Base-by-base conservation (phyloP, 92 coral and sea anemone genomes). In the Phenganax stokvisi region DNA sequence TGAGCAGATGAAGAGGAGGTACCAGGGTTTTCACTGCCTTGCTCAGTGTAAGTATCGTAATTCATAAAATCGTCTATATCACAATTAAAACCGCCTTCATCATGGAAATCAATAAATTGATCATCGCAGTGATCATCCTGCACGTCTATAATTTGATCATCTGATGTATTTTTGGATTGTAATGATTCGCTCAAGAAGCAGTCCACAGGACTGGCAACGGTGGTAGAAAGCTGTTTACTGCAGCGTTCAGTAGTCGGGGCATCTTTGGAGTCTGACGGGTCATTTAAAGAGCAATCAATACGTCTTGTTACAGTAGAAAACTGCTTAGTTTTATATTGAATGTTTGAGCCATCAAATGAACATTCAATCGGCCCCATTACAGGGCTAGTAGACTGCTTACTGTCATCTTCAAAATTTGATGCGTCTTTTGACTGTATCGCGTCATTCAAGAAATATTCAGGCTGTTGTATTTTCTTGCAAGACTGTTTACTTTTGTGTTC, bases 1-100 rank as follows among this genome's bases (percentile, higher is more conserved):
- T 47, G 72, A 70, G 81, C 79, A 9, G 77, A 75, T 61, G 28
- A 51, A 16, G 72, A 56, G 12, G 67, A 61, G 2, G 59, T 12
- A 8, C 65, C 54, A 9, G 25, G 76, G 54, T 15, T 10, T 57
- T 76, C 55, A 61, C 66, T 56, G 77, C 61, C 52, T 2, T 25
- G 56, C 53, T 72, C 54, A 58, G 29, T 13, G 62, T 25, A 17
- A 47, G 58, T 77, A 8, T 72, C 92, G 78, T 82, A 56, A 31
- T 57, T 66, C 72, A 87, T 75, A 27, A 75, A 85, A 68, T 90
- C 93, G 7, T 85, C 89, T 12, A 86, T 84, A 62, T 94, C 94
- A 71, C 92, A 90, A 85, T 92, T 96, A 54, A 80, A 96, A 8
- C 99, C 99, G 8, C 99, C 99, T 66, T 92, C 97, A 71, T 92